Evolutionary conservation across 2,888 invertebrate species (phyloP).

Genomic region (Oithona nana): DNA sequence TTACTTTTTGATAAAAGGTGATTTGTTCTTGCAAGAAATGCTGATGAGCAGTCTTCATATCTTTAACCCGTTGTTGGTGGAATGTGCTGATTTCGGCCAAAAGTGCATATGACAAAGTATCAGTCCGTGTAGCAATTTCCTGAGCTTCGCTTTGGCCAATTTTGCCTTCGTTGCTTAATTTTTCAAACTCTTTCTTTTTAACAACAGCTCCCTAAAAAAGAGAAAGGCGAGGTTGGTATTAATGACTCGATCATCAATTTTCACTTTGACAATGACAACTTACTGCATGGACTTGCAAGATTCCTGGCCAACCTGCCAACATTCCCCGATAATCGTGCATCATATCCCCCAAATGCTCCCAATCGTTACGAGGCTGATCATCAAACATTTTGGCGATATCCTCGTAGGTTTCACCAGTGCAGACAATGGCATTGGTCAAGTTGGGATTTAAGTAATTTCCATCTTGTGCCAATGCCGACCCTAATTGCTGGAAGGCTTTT

Average conservation of each 20-base stretch:
- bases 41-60: constrained; percentile 67
- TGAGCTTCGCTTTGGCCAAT: constrained; percentile 59
- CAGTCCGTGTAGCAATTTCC: constrained; percentile 59
- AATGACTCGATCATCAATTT: not conserved
- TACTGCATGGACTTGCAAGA: constrained; percentile 67
- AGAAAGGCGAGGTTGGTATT: not conserved
- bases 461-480: constrained; percentile 61
- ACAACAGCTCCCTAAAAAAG: constrained; percentile 45
- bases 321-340: constrained; percentile 87
- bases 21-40: constrained; percentile 72
- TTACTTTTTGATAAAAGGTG: constrained; percentile 62
- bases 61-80: constrained; percentile 60
- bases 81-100: constrained; percentile 89
- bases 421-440: constrained; percentile 59
- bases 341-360: constrained; percentile 74
- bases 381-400: constrained; percentile 73
- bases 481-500: constrained; percentile 61
- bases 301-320: constrained; percentile 71
- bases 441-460: constrained; percentile 26
- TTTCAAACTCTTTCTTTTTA: constrained; percentile 73
- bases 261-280: not conserved
- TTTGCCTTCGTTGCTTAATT: constrained; percentile 54
- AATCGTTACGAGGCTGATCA: constrained; percentile 70
- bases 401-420: constrained; percentile 71
- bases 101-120: constrained; percentile 75